Base-by-base conservation (phyloP, 2,888 invertebrate species). In the Antheraea assamensis region DNA sequence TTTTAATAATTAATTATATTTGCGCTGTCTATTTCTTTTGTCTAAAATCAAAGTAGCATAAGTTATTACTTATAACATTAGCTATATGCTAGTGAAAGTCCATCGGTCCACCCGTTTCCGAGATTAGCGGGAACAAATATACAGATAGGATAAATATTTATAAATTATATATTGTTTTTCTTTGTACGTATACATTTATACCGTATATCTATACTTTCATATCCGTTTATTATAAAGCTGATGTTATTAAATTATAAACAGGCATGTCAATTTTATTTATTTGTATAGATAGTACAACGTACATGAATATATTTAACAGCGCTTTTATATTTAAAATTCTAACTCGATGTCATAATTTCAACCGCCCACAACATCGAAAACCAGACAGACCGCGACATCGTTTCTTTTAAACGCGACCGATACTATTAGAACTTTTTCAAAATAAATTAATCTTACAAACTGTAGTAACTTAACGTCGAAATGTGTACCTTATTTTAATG, bases 321-420 rank as follows among this genome's bases (percentile, higher is more conserved):
- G 76, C 74, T 49, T 80, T 78, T 79, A 79, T 81, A 79, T 83
- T 77, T 77, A 79, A 81, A 79, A 83, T 81, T 81, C 81, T 75
- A 74, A 80, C 83, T 85, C 80, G 76, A 79, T 80, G 83, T 81
- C 80, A 87, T n/a, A 83, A 84, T 86, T 85, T 82, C 84, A 84
- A 79, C 84, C 84, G 84, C 87, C 90, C 82, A 88, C 90, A 75
- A 85, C 89, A 88, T 87, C 75, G 72, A 74, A 76, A 78, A 35
- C 72, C 74, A 78, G 76, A 78, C 31, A 81, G 80, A 81, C 79
- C 78, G 78, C 76, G 77, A 81, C 79, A 80, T 82, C 76, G 78
- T 83, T 85, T 81, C 83, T 90, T 90, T 91, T 90, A 85, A 81
- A 81, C 76, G 73, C 81, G 82, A 88, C 89, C 90, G 84, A 87